phyloP scores from a whole-genome alignment of 1,140 invertebrate genomes.

The Prorops nasuta region DNA sequence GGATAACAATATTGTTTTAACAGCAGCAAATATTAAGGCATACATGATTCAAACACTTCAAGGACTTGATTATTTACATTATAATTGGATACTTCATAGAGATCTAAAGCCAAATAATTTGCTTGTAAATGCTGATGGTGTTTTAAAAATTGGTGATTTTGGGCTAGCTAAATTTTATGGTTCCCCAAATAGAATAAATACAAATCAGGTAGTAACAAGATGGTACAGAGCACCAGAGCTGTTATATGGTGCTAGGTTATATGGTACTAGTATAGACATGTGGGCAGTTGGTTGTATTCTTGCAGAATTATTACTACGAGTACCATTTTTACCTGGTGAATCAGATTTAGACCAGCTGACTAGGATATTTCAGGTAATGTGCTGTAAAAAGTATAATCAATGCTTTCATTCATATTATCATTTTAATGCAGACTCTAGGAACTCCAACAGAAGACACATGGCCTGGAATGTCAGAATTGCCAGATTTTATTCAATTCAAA shows the following conservation, averaged over 20 bases:
- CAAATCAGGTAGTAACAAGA: constrained; percentile 96
- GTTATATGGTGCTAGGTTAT: constrained; percentile 91
- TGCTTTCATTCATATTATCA: not conserved
- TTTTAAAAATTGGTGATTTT: constrained; percentile 98
- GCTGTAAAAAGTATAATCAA: not conserved
- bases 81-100: constrained; percentile 95
- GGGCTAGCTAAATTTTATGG: constrained; percentile 96
- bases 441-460: constrained; percentile 91
- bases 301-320: constrained; percentile 88
- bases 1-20: constrained; percentile 84
- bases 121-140: constrained; percentile 86
- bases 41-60: constrained; percentile 94
- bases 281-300: constrained; percentile 99
- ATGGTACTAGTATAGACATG: constrained; percentile 96
- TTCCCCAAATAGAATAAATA: constrained; percentile 93
- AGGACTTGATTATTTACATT: constrained; percentile 94
- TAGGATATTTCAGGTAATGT: constrained; percentile 85
- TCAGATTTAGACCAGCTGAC: constrained; percentile 95
- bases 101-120: constrained; percentile 99
- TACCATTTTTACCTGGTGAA: constrained; percentile 94
- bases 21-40: constrained; percentile 91
- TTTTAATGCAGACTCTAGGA: constrained; percentile 63
- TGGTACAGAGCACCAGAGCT: constrained; percentile 94
- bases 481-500: constrained; percentile 94
- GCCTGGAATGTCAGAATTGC: constrained; percentile 82